Evolutionary conservation across 2,888 invertebrate species (phyloP), one percentile per base, ranked within the genome.

Genomic region (Entomobrya proxima): DNA sequence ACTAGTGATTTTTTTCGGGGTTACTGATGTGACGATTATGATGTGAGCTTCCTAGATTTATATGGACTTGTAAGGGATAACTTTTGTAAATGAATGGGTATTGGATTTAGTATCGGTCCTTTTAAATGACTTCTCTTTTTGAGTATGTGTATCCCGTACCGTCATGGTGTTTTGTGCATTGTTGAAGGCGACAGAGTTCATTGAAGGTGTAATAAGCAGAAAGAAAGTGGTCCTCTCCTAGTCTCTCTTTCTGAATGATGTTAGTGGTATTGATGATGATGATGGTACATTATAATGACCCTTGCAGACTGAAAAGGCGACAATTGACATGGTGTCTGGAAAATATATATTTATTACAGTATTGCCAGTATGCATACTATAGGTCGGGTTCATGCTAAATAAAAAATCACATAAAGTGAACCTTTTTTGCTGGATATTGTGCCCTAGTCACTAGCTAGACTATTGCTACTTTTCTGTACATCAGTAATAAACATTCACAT

Each of bases 171-270:
- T 74, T 27, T 78, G 58, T 79, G 79, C 35, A 82, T 82, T 76
- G 75, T 82, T 40, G 44, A 64, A 44, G 44, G 50, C 37, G 72
- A 64, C 32, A 64, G 83, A 84, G 83, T 84, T 84, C 83, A 84
- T 84, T 84, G 83, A 84, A 84, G 83, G 83, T 84, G 83, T 77
- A 84, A 77, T 76, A 84, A 84, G 83, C 67, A 69, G 83, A 84
- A 84, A 77, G 69, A 84, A 77, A 78, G 79, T 52, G 75, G 50
- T 76, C 40, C 64, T 75, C 27, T 74, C 74, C n/a, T n/a, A n/a
- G 18, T 58, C 40, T 37, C 35, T 52, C 58, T 47, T 35, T 47
- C 18, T 55, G 24, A 15, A 69, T 50, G n/a, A n/a, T 11, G n/a
- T 2, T 11, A 11, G 27, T 40, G 27, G n/a, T 47, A 7, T 32